Percentiles rank a stretch among this genome's conserved stretches.
These are phyloP conservation scores for Pleuronectes platessa DNA, from an alignment of 2,113 vertebrate genomes.

Conservation along the genomic window DNA sequence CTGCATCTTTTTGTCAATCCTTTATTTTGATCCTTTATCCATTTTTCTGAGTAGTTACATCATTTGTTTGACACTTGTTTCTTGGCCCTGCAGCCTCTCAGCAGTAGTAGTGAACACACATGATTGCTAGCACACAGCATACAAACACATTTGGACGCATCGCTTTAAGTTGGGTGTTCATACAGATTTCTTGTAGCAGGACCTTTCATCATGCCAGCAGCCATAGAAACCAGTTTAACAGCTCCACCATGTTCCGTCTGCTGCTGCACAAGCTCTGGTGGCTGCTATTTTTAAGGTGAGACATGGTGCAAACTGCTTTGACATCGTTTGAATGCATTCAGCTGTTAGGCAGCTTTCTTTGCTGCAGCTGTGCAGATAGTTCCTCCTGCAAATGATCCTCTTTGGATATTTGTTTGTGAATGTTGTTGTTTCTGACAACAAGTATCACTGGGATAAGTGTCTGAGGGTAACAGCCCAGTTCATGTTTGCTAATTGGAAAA, in stretches of 20 bases:
- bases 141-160: conserved; percentile 18
- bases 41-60: neutral
- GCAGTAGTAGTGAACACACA: neutral
- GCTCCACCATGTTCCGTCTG: conserved; percentile 13
- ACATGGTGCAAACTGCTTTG: conserved; percentile 15
- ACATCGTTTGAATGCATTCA: conserved; percentile 18
- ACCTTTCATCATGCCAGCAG: conserved; percentile 47
- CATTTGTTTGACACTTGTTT: neutral
- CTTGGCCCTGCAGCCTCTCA: conserved; percentile 26
- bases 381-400: conserved; percentile 16
- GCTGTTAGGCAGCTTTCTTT: conserved; percentile 18
- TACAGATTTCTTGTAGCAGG: conserved; percentile 1
- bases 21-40: neutral
- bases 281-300: conserved; percentile 63
- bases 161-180: neutral
- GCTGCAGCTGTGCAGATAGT: neutral
- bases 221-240: conserved; percentile 34
- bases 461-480: neutral
- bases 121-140: neutral
- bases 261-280: conserved; percentile 22
- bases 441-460: conserved; percentile 17
- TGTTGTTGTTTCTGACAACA: conserved; percentile 17
- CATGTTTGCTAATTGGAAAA: conserved; percentile 8
- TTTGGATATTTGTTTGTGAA: conserved; percentile 8
- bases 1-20: neutral